These are phyloP conservation scores for Zeuzera pyrina DNA, from an alignment of 2,888 invertebrate genomes.

Conservation along the genomic window DNA sequence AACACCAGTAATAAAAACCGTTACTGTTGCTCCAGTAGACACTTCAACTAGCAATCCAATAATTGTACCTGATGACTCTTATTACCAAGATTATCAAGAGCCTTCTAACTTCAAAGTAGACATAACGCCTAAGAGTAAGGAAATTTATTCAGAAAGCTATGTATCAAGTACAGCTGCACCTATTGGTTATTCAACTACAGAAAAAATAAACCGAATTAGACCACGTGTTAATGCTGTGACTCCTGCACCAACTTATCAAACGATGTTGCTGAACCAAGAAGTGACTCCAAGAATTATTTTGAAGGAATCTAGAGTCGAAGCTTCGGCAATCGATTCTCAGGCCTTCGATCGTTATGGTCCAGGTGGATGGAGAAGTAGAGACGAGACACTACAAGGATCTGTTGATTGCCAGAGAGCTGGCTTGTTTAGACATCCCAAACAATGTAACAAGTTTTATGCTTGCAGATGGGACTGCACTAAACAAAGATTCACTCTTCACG, in stretches of 20 bases:
- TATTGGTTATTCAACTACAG: slow-evolving; percentile 34
- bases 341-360: slow-evolving; percentile 75
- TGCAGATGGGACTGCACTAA: slow-evolving; percentile 87
- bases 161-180: slow-evolving; percentile 39
- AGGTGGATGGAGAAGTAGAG: slow-evolving; percentile 73
- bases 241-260: slow-evolving; percentile 54
- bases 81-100: slow-evolving; percentile 57
- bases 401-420: slow-evolving; percentile 76
- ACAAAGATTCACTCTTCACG: slow-evolving; percentile 81
- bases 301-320: slow-evolving; percentile 16
- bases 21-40: slow-evolving; percentile 38
- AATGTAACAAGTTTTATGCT: slow-evolving; percentile 87
- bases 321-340: slow-evolving; percentile 38
- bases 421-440: slow-evolving; percentile 79
- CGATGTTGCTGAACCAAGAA: slow-evolving; percentile 48
- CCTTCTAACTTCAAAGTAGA: slow-evolving; percentile 31
- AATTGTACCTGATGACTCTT: slow-evolving; percentile 64
- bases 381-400: slow-evolving; percentile 74
- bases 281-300: slow-evolving; percentile 30
- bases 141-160: slow-evolving; percentile 31
- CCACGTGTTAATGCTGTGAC: slow-evolving; percentile 53
- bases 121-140: slow-evolving; percentile 31
- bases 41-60: slow-evolving; percentile 60
- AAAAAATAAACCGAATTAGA: slow-evolving; percentile 39
- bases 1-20: slow-evolving; percentile 21